Evolutionary conservation across 35 echinoderm and acorn worm species (phyloP).

Genomic region (Ptychodera flava): DNA sequence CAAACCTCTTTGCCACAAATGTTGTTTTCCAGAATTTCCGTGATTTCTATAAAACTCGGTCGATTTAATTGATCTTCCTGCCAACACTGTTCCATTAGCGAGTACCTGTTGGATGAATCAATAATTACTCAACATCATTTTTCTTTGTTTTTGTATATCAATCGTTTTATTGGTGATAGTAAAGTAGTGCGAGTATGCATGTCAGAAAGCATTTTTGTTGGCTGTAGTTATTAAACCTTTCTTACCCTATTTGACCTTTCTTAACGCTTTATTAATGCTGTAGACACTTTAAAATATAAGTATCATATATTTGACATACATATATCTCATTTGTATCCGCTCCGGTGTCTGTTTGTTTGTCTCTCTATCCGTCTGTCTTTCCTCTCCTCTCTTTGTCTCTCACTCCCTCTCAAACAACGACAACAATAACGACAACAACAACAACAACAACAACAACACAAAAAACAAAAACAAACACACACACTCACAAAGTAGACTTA

Average conservation of each 20-base stretch:
- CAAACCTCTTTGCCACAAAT: neutral
- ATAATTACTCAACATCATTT: too few species aligned
- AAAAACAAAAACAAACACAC: neutral
- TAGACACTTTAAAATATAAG: too few species aligned
- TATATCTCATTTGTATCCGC: neutral
- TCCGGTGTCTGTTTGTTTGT: neutral
- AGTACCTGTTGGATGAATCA: neutral
- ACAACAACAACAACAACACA: neutral
- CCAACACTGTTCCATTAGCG: neutral
- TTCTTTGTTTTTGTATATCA: neutral
- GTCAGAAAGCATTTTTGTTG: neutral
- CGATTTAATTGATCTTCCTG: neutral
- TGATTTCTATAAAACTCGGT: neutral
- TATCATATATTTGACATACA: neutral
- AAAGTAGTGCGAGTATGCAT: neutral
- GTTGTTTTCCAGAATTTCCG: neutral
- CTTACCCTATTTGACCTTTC: neutral
- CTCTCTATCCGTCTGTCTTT: neutral
- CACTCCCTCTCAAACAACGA: neutral
- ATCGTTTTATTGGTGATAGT: neutral
- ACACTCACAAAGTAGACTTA: too few species aligned
- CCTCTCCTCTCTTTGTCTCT: neutral
- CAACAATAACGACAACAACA: neutral
- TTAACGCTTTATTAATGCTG: neutral
- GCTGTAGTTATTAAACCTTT: neutral